Evolutionary conservation across 2,113 vertebrate genomes (phyloP).

Genomic region (Pampusana beccarii): DNA sequence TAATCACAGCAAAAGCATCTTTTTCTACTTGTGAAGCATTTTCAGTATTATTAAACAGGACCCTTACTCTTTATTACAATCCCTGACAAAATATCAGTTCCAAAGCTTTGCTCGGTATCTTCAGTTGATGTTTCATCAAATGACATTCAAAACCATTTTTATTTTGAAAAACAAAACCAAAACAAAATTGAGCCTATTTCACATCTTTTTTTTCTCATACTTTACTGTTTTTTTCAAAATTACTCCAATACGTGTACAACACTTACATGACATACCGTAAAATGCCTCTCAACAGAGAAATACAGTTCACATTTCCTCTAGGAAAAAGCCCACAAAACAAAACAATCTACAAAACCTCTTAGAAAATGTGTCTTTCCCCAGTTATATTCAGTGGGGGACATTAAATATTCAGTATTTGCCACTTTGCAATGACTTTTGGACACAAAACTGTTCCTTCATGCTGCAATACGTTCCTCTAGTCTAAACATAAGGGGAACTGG

Average conservation of each 20-base stretch:
- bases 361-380: conserved; percentile 34
- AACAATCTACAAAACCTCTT: conserved; percentile 15
- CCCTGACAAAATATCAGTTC: conserved; percentile 34
- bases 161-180: conserved; percentile 29
- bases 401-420: conserved; percentile 62
- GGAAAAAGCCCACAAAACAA: background rate
- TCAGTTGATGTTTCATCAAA: conserved; percentile 18
- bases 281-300: conserved; percentile 13
- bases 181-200: conserved; percentile 26
- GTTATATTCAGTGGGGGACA: conserved; percentile 14
- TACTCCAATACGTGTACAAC: background rate
- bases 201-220: conserved; percentile 35
- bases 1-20: background rate
- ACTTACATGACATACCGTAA: background rate
- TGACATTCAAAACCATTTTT: conserved; percentile 37
- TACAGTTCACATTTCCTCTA: background rate
- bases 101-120: conserved; percentile 3
- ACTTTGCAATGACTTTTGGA: conserved; percentile 34
- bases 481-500: background rate
- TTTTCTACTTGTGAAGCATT: background rate
- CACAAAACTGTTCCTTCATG: conserved; percentile 33
- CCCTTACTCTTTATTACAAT: background rate
- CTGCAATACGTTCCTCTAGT: background rate
- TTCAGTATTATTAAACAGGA: conserved; percentile 18
- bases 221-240: conserved; percentile 1